These are phyloP conservation scores for Lasiommata megera DNA, from an alignment of 2,888 invertebrate genomes.

Conservation along the genomic window DNA sequence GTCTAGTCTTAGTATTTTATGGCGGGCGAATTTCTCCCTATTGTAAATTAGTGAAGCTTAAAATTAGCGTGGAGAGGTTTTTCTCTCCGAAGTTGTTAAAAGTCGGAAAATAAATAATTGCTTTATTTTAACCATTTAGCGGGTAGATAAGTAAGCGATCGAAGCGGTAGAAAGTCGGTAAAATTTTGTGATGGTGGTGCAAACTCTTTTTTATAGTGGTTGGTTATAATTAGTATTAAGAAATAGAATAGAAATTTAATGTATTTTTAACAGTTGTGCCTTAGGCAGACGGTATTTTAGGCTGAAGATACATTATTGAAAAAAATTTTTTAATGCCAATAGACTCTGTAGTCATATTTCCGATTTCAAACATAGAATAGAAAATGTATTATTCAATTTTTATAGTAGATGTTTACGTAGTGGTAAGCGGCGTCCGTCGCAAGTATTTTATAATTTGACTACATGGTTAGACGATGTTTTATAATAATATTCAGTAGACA, in stretches of 20 bases:
- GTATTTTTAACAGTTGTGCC: constrained; percentile 53
- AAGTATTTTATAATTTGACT: constrained; percentile 44
- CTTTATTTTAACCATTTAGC: constrained; percentile 34
- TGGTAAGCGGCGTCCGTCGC: constrained; percentile 54
- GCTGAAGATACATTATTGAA: constrained; percentile 28
- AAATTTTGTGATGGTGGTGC: constrained; percentile 75
- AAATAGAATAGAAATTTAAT: constrained; percentile 52
- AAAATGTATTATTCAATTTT: constrained; percentile 47
- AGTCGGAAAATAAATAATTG: constrained; percentile 41
- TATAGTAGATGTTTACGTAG: constrained; percentile 61
- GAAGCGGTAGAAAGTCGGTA: constrained; percentile 39
- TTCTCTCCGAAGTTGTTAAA: constrained; percentile 37
- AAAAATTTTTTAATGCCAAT: constrained; percentile 31
- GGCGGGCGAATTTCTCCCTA: constrained; percentile 61
- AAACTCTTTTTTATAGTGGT: constrained; percentile 69
- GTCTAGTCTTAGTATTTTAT: constrained; percentile 58
- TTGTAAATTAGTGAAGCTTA: constrained; percentile 67
- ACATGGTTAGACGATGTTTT: constrained; percentile 38
- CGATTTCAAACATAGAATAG: constrained; percentile 53
- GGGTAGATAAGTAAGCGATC: constrained; percentile 34
- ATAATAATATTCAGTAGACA: constrained; percentile 53
- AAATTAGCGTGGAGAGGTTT: constrained; percentile 38
- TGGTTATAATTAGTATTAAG: constrained; percentile 63
- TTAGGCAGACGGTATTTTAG: constrained; percentile 53
- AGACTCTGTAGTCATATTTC: constrained; percentile 32